Base-by-base conservation (phyloP, 1,140 invertebrate genomes). In the Nymphalis io region DNA sequence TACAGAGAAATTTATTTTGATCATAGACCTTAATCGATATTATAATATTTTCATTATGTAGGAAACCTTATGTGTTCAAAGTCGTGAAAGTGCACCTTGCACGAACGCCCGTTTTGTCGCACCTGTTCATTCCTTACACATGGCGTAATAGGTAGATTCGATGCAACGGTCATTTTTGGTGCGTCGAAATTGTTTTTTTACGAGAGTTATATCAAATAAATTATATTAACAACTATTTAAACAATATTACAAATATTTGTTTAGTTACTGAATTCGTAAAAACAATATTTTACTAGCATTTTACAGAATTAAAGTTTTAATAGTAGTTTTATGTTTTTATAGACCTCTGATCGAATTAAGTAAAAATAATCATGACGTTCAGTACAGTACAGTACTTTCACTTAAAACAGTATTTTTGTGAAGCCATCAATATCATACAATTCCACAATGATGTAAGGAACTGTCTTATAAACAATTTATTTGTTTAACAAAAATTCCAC, bases 61-160 rank as follows among this genome's bases (percentile, higher is more conserved):
- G 72, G 79, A 87, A 82, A 79, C 79, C 78, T 85, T 80, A 76
- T 67, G 76, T 68, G 73, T 76, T 70, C 62, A 55, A 71, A 75
- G 71, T 76, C 79, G 81, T 81, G 78, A 88, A 89, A 85, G 84
- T 81, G 80, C 85, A 87, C 80, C 83, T 85, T 86, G 85, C 79
- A 62, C 68, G 68, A 74, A 70, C 76, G 75, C 57, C 70, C 65
- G 70, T 59, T 74, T 59, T 53, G 71, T 72, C 66, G 76, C 87
- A 89, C 86, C 87, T 89, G 87, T 79, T 76, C 80, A 78, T 83
- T 84, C 80, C 73, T 77, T 80, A 77, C 84, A 87, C 76, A 87
- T 90, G 85, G 79, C 82, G 85, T 84, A 83, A 86, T 80, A 74
- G 48, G 20, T 20, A 53, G 48, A 21, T 53, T 21, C 15, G 44